Base-by-base conservation (phyloP, 1,140 invertebrate species). In the Drosophila obscura region DNA sequence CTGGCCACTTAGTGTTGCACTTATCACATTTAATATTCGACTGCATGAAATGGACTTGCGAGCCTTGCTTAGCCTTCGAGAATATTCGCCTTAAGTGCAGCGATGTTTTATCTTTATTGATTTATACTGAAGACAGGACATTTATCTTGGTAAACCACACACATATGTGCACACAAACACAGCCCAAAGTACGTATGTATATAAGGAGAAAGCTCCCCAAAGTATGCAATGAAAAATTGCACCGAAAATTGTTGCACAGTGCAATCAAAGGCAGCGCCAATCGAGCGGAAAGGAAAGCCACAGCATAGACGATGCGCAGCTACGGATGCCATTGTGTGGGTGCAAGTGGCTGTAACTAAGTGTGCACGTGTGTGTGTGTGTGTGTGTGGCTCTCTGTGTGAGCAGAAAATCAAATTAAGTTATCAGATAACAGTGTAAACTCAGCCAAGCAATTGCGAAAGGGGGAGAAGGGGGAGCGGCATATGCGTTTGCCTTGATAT, bases 361-460 rank as follows among this genome's bases (percentile, higher is more conserved):
- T 11, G 35, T 9, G 8, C 31, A 3, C 0, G 7, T 49, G 43
- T 46, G 43, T 57, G 2, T 35, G 8, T 35, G 8, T 16, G n/a
- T 31, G 22, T 9, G 46, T 49, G 31, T 8, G 4, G 43, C 11
- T 46, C n/a, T 45, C 53, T 43, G 44, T 72, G 75, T 64, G 76
- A 73, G 52, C 59, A 78, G 66, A 60, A 88, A 87, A 87, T 79
- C 83, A 88, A 88, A 87, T 87, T 79, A 82, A 82, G 71, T 81
- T 78, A 88, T 82, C 69, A 76, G 78, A 78, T 79, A 72, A 76
- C 71, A 66, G 59, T 78, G 65, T 75, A 87, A 78, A 78, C 74
- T 71, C 74, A 60, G 71, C 59, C 55, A 39, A 43, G 57, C 71
- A 74, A 53, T 61, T 58, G 50, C 62, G 55, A 62, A 62, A 48